Conservation (phyloP, 1,140 invertebrate genomes). For the Calliopsis andreniformis region DNA sequence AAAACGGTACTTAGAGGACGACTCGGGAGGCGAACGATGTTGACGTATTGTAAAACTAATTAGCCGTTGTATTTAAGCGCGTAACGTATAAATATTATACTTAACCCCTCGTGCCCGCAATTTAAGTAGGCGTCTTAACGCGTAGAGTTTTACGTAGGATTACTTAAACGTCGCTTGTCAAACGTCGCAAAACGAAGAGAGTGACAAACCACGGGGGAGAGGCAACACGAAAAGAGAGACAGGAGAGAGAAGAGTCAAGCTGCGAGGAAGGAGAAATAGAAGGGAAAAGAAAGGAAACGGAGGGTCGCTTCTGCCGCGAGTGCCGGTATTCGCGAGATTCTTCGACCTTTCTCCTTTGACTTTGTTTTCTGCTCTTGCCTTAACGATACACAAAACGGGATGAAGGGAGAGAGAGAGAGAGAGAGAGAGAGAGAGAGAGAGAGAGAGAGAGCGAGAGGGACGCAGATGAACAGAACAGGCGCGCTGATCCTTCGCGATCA, state of each 20-base stretch:
- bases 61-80: conserved; percentile 61
- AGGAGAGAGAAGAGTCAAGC: background rate
- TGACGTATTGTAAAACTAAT: conserved; percentile 61
- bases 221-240: background rate
- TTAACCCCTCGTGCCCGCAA: conserved; percentile 58
- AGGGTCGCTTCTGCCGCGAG: conserved; percentile 24
- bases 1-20: conserved; percentile 47
- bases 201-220: background rate
- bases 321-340: conserved; percentile 13
- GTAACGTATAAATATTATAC: conserved; percentile 50
- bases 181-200: background rate
- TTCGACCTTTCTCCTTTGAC: conserved; percentile 35
- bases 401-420: background rate
- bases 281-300: background rate
- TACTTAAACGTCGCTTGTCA: conserved; percentile 57
- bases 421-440: background rate
- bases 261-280: background rate
- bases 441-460: background rate
- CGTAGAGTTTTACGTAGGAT: conserved; percentile 60
- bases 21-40: conserved; percentile 44
- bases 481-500: background rate
- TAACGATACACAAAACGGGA: conserved; percentile 21
- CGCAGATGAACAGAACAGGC: background rate
- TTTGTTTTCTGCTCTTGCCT: conserved; percentile 49
- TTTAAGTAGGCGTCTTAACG: conserved; percentile 59